Base-by-base conservation (phyloP, 1,140 invertebrate genomes). In the Megalonaias nervosa region DNA sequence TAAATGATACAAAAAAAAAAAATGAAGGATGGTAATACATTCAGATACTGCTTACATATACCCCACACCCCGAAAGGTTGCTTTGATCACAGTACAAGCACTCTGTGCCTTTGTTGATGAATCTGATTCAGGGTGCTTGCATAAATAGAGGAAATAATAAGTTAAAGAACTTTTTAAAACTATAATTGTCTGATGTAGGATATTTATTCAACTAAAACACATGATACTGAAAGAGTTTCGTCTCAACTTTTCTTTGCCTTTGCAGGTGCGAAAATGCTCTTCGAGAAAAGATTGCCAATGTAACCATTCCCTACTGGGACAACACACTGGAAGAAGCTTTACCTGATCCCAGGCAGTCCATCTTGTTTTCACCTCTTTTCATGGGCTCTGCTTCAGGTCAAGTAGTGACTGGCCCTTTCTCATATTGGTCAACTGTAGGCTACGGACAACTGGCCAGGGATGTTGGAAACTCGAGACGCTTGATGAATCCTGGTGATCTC, bases 261-360 rank as follows among this genome's bases (percentile, higher is more conserved):
- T 74, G 61, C 59, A 88, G 87, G 73, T 85, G 79, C 65, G 87
- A 88, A 72, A 85, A 84, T 55, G 87, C 87, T 17, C 80, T 87
- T 21, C 73, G 83, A 21, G 84, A 87, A 64, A 84, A 81, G 65
- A 80, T 84, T 13, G 81, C 86, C 21, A 81, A 82, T 31, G 80
- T 90, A 3, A 89, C 89, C 6, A 72, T 92, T n/a, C 91, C 91
- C 11, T 91, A 91, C 83, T 91, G 91, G 90, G 90, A 91, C 67
- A 86, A 82, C 59, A 88, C 89, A 0, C 66, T 91, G 14, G 91
- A 91, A 67, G 76, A 80, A 13, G 87, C 84, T 62, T 72, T 91
- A 6, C 84, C 85, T 1, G 84, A 90, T 81, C 80, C 86, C 21
- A 82, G 86, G n/a, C 83, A 88, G 62, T 91, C 91, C 1, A 87